Base-by-base conservation (phyloP, 92 coral and sea anemone genomes). In the Micromussa lordhowensis region DNA sequence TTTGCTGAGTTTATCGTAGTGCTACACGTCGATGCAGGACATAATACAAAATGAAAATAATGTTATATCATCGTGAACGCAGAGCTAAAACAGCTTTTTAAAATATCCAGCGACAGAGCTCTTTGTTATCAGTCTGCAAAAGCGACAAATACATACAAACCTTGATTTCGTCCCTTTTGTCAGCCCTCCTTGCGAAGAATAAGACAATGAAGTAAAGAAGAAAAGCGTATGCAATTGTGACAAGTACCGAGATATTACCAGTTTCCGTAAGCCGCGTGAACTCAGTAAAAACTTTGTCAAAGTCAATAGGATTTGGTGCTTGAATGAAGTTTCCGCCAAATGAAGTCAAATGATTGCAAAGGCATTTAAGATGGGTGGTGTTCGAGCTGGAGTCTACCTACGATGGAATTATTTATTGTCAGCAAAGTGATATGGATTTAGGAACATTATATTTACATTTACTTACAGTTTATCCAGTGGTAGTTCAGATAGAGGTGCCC, bases 271-370 rank as follows among this genome's bases (percentile, higher is more conserved):
- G 83, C 32, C 58, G 17, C 8, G 84, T 53, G 31, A 86, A 22
- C 72, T 86, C 89, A 3, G 79, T 15, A 32, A 86, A n/a, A 63
- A 86, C 89, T 59, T 49, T 83, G 87, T 83, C 87, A 83, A 83
- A 83, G 57, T 83, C 87, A 32, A 83, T 83, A 18, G 87, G 87
- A 83, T 83, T 83, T 14, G 87, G 87, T 49, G 87, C 77, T 48
- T 61, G 76, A 17, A 83, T 34, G 26, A 83, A 55, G 55, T 83
- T 83, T 68, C 87, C 87, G 13, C 87, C 87, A 30, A 83, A 83
- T 15, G 87, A 83, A 7, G 87, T 66, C 57, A 83, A 58, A 40
- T 83, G 87, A 49, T 83, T 72, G 38, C 87, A 83, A 13, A 44
- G 78, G 57, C 78, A 80, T 31, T 38, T 38, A 13, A 86, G 70